Percentiles rank a stretch among this genome's conserved stretches.
phyloP scores from a whole-genome alignment of 2,888 invertebrate species.

The Margaritifera margaritifera region DNA sequence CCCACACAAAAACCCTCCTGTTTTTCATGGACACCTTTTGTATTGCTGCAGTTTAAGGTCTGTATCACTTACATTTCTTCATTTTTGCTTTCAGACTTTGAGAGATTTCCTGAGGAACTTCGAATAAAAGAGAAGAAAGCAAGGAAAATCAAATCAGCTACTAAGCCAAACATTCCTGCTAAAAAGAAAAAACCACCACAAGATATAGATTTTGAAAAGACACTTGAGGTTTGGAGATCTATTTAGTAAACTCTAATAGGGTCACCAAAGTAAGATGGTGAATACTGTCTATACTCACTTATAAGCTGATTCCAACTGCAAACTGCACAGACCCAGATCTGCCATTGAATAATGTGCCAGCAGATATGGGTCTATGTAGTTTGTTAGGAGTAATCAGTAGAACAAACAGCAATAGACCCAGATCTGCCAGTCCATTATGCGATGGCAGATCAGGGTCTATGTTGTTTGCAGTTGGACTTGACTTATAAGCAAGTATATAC shows the following conservation, averaged over 20 bases:
- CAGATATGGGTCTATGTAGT: no score
- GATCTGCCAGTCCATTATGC: no score
- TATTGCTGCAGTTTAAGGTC: neutral
- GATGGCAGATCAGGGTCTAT: no score
- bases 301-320: no score
- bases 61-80: neutral
- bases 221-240: slow-evolving; percentile 44
- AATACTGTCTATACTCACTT: neutral
- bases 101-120: slow-evolving; percentile 54
- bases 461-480: no score
- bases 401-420: no score
- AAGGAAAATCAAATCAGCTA: slow-evolving; percentile 25
- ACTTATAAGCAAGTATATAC: no score
- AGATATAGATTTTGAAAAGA: slow-evolving; percentile 40
- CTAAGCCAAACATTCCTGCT: slow-evolving; percentile 50
- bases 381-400: no score
- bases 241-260: neutral
- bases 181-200: slow-evolving; percentile 6
- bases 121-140: slow-evolving; percentile 45
- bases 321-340: no score
- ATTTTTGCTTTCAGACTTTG: slow-evolving; percentile 46
- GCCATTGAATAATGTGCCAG: no score
- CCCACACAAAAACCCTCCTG: no score
- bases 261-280: neutral
- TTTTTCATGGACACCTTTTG: no score